A percentile compares a stretch with the other conserved stretches of the same genome.
Evolutionary conservation across 2,888 invertebrate genomes (phyloP).

Genomic region (Drosophila hamatofila): DNA sequence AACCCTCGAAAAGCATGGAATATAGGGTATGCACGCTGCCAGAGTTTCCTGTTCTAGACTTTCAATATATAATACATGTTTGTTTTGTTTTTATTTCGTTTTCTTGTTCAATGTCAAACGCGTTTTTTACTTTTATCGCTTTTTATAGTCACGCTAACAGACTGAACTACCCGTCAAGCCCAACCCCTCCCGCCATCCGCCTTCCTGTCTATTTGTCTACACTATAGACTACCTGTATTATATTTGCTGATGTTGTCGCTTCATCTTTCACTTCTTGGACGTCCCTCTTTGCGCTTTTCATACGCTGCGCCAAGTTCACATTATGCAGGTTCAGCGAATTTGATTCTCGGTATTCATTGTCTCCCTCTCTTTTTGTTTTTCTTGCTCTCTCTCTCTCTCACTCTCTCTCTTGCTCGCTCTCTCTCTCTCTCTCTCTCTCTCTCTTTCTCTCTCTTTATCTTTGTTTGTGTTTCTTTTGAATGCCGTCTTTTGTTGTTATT

Average conservation of each 20-base stretch:
- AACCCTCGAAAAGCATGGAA: not conserved
- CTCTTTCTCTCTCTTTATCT: constrained; percentile 11
- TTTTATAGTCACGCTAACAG: constrained; percentile 32
- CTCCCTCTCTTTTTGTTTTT: not conserved
- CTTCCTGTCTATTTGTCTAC: not conserved
- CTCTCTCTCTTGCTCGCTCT: too few relatives aligned
- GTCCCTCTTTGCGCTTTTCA: constrained; percentile 11
- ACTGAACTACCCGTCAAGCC: constrained; percentile 12
- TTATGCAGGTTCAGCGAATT: constrained; percentile 73
- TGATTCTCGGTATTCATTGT: constrained; percentile 23
- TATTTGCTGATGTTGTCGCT: constrained; percentile 41
- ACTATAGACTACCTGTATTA: constrained; percentile 26
- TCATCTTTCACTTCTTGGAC: constrained; percentile 1
- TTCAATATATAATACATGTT: not conserved
- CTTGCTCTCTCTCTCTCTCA: not conserved
- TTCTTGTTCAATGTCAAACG: constrained; percentile 47
- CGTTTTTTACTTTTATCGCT: constrained; percentile 24
- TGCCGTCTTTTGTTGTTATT: constrained; percentile 31
- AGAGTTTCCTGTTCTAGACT: not conserved
- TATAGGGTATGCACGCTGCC: constrained; percentile 2
- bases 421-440: not conserved
- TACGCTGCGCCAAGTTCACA: constrained; percentile 30
- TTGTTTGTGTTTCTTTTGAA: constrained; percentile 4
- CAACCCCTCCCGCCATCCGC: not conserved
- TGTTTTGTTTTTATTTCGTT: not conserved